phyloP scores from a whole-genome alignment of 2,797 vertebrate species.

The Mastacembelus armatus region DNA sequence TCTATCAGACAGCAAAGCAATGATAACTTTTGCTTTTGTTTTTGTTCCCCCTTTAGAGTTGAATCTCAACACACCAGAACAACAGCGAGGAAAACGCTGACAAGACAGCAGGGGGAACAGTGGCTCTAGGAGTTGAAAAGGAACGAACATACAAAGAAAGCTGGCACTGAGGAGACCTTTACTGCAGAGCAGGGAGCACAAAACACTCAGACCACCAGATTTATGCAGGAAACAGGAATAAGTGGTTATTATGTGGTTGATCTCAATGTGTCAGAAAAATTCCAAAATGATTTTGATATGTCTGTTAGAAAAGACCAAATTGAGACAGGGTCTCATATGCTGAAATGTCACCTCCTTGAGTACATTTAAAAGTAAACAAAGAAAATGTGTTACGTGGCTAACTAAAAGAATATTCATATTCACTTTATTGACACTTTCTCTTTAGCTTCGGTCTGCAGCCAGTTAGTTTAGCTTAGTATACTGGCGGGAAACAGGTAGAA shows the following conservation, averaged over 20 bases:
- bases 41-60: slow-evolving; percentile 55
- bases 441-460: background rate
- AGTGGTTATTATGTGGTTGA: slow-evolving; percentile 65
- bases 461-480: slow-evolving; percentile 2
- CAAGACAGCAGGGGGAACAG: slow-evolving; percentile 45
- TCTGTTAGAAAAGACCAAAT: slow-evolving; percentile 47
- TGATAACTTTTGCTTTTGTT: slow-evolving; percentile 61
- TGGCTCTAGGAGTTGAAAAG: slow-evolving; percentile 49
- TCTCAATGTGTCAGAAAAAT: slow-evolving; percentile 58
- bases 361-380: slow-evolving; percentile 4
- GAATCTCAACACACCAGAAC: slow-evolving; percentile 66
- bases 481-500: background rate
- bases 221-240: slow-evolving; percentile 63
- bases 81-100: slow-evolving; percentile 63
- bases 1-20: slow-evolving; percentile 49
- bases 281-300: slow-evolving; percentile 60
- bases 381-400: background rate
- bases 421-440: background rate
- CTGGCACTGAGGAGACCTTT: slow-evolving; percentile 53
- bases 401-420: background rate
- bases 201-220: slow-evolving; percentile 60
- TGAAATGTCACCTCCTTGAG: slow-evolving; percentile 47
- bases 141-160: slow-evolving; percentile 45
- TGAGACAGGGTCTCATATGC: slow-evolving; percentile 49
- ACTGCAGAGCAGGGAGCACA: slow-evolving; percentile 34